Evolutionary conservation across 2,797 vertebrate genomes (phyloP), one percentile per base, ranked within the genome.

Genomic region (Diglossa cyanea): DNA sequence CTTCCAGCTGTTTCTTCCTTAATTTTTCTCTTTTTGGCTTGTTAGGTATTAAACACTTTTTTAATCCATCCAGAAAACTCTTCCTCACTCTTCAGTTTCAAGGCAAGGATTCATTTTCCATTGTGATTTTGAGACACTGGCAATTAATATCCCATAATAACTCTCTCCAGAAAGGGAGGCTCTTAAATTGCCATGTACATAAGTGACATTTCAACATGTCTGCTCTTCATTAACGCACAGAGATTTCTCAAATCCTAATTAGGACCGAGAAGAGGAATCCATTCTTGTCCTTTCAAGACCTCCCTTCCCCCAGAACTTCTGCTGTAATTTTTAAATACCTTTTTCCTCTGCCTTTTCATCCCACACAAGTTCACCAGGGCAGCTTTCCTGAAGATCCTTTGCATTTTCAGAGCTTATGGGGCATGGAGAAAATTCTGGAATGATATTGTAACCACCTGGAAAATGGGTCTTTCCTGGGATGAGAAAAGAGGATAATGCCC

Each of bases 241-340:
- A 75, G 48, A 86, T 91, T 89, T 88, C 90, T 94, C 63, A 94
- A 79, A 81, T 68, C 75, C 53, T 94, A 79, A 79, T 94, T 83
- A 95, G 60, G 30, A 89, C 55, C 4, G 5, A 84, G 78, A 94
- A 86, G 58, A 90, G 55, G 55, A 93, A 91, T 88, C 25, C 1
- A 0, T 92, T 75, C 53, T 65, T 25, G 16, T 53, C 21, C 55
- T 67, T 85, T 61, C 55, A 26, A 60, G 72, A 35, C 44, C 58
- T 90, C 62, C 61, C 42, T 75, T 92, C 71, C 78, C n/a, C 57
- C 80, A 80, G 66, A 92, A 66, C 81, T 79, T 91, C 80, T 79
- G 62, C 10, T 71, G 7, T 51, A 28, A 61, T 89, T 84, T 94
- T 86, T 19, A 91, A 67, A 76, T 58, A 62, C 17, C 35, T 84